Evolutionary conservation across 2,888 invertebrate genomes (phyloP).

Genomic region (Emmelina monodactyla): DNA sequence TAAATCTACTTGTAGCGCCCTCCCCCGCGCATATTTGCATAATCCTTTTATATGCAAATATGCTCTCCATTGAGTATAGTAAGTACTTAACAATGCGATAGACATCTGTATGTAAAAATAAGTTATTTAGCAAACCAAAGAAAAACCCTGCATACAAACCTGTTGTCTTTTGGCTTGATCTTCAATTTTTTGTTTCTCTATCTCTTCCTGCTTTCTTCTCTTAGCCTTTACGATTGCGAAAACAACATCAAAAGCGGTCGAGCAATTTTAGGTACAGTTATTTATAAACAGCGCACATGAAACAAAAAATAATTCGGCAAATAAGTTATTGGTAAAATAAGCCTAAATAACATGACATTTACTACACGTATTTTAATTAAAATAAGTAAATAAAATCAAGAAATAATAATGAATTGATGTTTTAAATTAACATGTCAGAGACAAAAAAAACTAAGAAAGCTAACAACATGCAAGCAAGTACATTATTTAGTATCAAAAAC

Average conservation of each 20-base stretch:
- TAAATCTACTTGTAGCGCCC: too few relatives aligned
- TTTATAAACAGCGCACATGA: conserved; percentile 41
- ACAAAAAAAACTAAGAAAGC: background rate
- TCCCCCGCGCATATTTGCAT: too few relatives aligned
- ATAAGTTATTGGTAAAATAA: background rate
- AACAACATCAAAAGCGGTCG: conserved; percentile 65
- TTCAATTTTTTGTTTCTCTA: conserved; percentile 84
- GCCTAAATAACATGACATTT: too few relatives aligned
- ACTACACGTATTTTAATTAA: background rate
- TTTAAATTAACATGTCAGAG: too few relatives aligned
- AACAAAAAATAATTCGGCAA: conserved; percentile 39
- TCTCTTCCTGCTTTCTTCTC: conserved; percentile 84
- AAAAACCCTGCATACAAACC: conserved; percentile 63
- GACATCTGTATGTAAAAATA: too few relatives aligned
- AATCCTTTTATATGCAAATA: too few relatives aligned
- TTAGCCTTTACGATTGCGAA: too few relatives aligned
- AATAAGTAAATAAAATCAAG: background rate
- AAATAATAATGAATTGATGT: background rate
- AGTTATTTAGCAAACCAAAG: background rate
- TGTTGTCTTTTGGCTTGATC: conserved; percentile 87
- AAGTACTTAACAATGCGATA: too few relatives aligned
- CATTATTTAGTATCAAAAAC: background rate
- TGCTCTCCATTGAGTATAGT: too few relatives aligned
- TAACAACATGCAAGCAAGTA: too few relatives aligned
- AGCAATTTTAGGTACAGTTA: conserved; percentile 45